phyloP scores from a whole-genome alignment of 2,113 vertebrate species.

The Cacatua alba region DNA sequence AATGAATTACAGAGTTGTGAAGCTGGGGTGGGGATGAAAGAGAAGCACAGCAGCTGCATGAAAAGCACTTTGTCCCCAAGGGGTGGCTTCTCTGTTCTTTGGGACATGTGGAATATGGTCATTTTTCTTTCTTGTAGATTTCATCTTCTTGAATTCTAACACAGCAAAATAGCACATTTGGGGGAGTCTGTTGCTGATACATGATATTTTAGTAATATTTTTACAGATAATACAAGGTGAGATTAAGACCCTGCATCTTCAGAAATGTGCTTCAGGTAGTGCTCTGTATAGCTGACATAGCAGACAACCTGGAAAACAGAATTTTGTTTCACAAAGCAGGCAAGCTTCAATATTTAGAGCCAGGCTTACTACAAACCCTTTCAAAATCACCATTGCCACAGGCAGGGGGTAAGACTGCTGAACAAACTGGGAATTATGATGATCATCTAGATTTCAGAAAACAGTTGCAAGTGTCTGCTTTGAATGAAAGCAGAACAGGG shows the following conservation, averaged over 20 bases:
- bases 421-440: constrained; percentile 3
- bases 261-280: not conserved
- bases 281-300: not conserved
- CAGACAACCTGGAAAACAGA: not conserved
- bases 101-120: not conserved
- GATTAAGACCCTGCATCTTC: not conserved
- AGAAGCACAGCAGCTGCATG: not conserved
- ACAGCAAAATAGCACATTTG: not conserved
- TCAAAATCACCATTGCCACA: not conserved
- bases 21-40: not conserved
- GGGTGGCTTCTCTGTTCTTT: not conserved
- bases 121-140: not conserved
- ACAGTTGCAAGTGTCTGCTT: not conserved
- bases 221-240: not conserved
- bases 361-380: not conserved
- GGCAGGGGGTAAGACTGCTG: not conserved
- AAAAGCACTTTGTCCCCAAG: not conserved
- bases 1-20: not conserved
- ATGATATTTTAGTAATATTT: not conserved
- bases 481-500: constrained; percentile 5
- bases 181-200: not conserved
- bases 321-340: not conserved
- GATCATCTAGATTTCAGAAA: constrained; percentile 43
- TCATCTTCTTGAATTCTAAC: not conserved
- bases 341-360: not conserved